Evolutionary conservation across 1,140 invertebrate genomes (phyloP), one percentile per base, ranked within the genome.

Genomic region (Heliconius congener): DNA sequence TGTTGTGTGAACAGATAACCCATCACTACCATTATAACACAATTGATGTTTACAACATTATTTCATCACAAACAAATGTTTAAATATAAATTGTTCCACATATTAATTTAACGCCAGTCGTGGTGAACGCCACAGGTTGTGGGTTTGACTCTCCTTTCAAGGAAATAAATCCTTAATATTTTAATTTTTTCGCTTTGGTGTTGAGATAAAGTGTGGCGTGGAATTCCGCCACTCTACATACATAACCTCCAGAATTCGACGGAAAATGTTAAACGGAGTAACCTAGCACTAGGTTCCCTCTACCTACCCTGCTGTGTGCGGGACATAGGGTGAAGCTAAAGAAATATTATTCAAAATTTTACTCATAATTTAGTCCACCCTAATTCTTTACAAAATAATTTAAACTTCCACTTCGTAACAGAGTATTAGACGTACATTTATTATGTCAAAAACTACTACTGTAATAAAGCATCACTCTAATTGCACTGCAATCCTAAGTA

Each of bases 401-500:
- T 66, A 66, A 30, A 30, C 13, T 60, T 23, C 8, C 8, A 30
- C 60, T 66, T 27, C 23, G 60, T 66, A 66, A 30, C 57, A n/a
- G 8, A 66, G 23, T 66, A 27, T 66, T 66, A 66, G 27, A 27
- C 11, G 27, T 66, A 66, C 60, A 66, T 11, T 18, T 66, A 30
- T 30, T 18, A 66, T 11, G 60, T 66, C 27, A 66, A 66, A 66
- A 66, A 66, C 60, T 30, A 66, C 60, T 30, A 9, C 60, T 30
- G 60, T 66, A 66, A 66, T 66, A 66, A 66, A 66, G 60, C 27
- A 66, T 66, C 23, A 27, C 60, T 66, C 23, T 66, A 66, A 66
- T 66, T 66, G 8, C 74, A 76, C 39, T 66, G 37, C 57, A 76
- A 42, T 66, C 23, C 57, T 76, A 39, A 76, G 55, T 72, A 72